These are phyloP conservation scores for Malurus elegans DNA, from an alignment of 2,113 vertebrate species.

Conservation along the genomic window DNA sequence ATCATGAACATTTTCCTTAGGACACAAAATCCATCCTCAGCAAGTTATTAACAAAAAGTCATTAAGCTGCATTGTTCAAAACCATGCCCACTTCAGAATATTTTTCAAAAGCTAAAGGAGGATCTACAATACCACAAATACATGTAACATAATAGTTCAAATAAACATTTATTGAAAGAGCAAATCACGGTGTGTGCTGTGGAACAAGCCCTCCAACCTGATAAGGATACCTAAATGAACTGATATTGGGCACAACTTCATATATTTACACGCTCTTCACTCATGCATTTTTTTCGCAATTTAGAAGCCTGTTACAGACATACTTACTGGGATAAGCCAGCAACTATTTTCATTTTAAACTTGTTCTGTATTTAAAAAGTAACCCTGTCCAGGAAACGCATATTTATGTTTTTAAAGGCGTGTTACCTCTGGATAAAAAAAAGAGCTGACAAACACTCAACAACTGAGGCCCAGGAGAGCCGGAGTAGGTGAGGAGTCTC, in stretches of 20 bases:
- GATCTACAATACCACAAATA: not conserved
- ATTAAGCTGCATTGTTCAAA: not conserved
- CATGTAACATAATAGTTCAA: rapidly evolving
- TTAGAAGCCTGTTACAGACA: not conserved
- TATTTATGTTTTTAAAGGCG: not conserved
- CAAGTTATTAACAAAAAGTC: not conserved
- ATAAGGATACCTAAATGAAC: not conserved
- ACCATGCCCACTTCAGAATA: not conserved
- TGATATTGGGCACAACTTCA: not conserved
- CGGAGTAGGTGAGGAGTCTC: not conserved
- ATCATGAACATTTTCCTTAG: not conserved
- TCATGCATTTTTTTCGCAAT: not conserved
- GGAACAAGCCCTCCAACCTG: not conserved
- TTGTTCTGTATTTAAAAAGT: not conserved
- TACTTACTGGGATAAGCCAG: not conserved
- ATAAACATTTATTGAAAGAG: not conserved
- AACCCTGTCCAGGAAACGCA: not conserved
- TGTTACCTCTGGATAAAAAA: not conserved
- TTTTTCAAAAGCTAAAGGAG: not conserved
- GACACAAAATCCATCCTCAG: not conserved
- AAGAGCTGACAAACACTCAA: not conserved
- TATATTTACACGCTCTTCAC: not conserved
- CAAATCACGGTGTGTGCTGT: not conserved
- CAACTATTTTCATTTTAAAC: not conserved
- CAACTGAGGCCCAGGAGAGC: not conserved